A percentile compares a stretch with the other conserved stretches of the same genome.
Conservation (phyloP, 2,888 invertebrate genomes). For the Drosophila acutilabella region DNA sequence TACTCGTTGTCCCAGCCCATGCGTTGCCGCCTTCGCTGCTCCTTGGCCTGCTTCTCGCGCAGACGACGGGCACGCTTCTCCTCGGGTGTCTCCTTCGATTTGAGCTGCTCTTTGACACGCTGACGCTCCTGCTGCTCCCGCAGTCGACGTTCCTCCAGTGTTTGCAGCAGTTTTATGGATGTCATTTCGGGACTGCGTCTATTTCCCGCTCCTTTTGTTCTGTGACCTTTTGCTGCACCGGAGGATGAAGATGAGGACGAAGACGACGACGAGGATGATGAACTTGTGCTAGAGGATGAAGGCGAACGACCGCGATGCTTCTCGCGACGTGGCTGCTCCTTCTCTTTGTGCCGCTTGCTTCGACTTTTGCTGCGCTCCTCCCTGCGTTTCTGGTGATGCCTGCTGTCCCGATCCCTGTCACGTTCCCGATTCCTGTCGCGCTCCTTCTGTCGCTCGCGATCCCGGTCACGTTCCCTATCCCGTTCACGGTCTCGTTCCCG, state of each 20-base stretch:
- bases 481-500: conserved; percentile 24
- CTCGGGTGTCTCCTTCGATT: conserved; percentile 97
- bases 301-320: conserved; percentile 26
- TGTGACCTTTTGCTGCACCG: conserved; percentile 5
- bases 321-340: conserved; percentile 24
- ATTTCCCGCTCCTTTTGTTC: neutral
- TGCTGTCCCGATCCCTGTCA: neutral
- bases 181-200: conserved; percentile 40
- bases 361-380: conserved; percentile 33
- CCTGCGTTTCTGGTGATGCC: conserved; percentile 10
- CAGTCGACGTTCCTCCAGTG: conserved; percentile 90
- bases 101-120: conserved; percentile 90
- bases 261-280: conserved; percentile 31
- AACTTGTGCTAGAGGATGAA: conserved; percentile 21
- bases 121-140: conserved; percentile 88
- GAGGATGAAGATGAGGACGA: conserved; percentile 24
- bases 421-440: no score
- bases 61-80: conserved; percentile 95
- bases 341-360: neutral
- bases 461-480: conserved; percentile 26
- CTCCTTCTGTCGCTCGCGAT: neutral
- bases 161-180: conserved; percentile 88
- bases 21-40: conserved; percentile 93
- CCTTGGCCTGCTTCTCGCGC: conserved; percentile 96
- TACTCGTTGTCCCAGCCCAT: conserved; percentile 99